These are phyloP conservation scores for Cetoscarus ocellatus DNA, from an alignment of 2,797 vertebrate genomes.

Conservation along the genomic window DNA sequence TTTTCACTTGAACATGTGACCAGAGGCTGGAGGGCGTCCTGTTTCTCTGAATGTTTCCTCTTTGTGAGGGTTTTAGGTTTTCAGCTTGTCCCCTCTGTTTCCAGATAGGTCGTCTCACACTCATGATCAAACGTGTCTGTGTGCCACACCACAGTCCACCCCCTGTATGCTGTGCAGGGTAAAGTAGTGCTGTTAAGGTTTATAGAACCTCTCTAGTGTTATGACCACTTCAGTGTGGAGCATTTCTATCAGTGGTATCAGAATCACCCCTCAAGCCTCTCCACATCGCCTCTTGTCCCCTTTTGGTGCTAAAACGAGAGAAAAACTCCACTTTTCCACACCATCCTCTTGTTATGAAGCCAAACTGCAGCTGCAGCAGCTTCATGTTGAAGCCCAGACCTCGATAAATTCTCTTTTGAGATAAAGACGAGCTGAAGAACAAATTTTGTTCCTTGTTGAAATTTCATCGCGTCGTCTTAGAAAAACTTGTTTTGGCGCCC, in stretches of 20 bases:
- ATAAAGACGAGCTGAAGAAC: conserved; percentile 39
- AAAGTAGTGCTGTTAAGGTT: conserved; percentile 10
- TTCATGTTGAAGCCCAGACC: conserved; percentile 1
- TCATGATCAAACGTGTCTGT: not conserved
- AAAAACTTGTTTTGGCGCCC: conserved; percentile 30
- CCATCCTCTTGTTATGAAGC: not conserved
- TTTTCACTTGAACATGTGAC: no score
- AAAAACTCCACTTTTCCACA: conserved; percentile 1
- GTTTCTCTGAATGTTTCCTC: no score
- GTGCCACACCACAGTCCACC: not conserved
- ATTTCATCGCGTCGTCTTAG: conserved; percentile 33
- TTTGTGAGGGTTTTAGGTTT: not conserved
- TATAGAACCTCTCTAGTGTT: conserved; percentile 6
- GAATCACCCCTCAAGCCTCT: not conserved
- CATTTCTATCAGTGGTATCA: not conserved
- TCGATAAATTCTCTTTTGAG: conserved; percentile 22
- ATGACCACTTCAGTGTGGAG: conserved; percentile 7
- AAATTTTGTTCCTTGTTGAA: conserved; percentile 29
- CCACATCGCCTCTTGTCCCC: conserved; percentile 6
- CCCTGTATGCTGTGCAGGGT: conserved; percentile 3
- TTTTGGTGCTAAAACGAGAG: not conserved
- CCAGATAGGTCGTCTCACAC: no score
- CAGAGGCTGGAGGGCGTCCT: no score
- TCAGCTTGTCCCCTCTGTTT: not conserved
- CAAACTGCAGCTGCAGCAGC: conserved; percentile 7